Percentiles rank a stretch among this genome's conserved stretches.
Conservation (phyloP, 1,140 invertebrate genomes). For the Magallana gigas region DNA sequence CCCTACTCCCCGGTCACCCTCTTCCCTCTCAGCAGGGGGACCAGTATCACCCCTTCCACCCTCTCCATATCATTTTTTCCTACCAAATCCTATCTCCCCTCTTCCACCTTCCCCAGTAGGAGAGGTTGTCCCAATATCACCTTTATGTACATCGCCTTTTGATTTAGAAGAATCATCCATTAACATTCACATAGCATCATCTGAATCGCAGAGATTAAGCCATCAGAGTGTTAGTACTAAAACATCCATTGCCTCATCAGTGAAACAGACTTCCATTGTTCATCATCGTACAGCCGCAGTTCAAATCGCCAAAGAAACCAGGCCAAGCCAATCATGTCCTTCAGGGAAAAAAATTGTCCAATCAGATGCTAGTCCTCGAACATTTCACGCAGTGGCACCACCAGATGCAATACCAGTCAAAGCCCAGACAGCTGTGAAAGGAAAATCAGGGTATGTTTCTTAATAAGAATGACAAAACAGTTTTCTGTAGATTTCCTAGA, state of each 20-base stretch:
- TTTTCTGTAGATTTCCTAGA: too few relatives aligned
- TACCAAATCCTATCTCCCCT: background rate
- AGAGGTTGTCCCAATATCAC: background rate
- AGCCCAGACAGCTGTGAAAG: background rate
- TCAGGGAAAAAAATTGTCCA: background rate
- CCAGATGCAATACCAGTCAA: conserved; percentile 31
- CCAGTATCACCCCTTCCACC: conserved; percentile 30
- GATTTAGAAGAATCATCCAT: background rate
- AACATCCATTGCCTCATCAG: background rate
- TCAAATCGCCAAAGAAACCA: background rate
- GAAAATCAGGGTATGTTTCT: background rate
- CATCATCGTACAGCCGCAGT: background rate
- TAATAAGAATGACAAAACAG: too few relatives aligned
- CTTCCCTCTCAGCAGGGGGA: background rate
- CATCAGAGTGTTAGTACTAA: background rate
- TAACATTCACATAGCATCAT: background rate
- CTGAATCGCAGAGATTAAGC: background rate
- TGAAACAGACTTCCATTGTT: background rate
- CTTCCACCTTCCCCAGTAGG: conserved; percentile 18
- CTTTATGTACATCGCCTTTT: conserved; percentile 8
- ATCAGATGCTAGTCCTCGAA: background rate
- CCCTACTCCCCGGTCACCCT: background rate
- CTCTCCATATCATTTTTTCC: conserved; percentile 34
- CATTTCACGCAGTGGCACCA: conserved; percentile 22
- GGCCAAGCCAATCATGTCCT: background rate